These are phyloP conservation scores for Fratercula arctica DNA, from an alignment of 2,797 vertebrate species.

Conservation along the genomic window DNA sequence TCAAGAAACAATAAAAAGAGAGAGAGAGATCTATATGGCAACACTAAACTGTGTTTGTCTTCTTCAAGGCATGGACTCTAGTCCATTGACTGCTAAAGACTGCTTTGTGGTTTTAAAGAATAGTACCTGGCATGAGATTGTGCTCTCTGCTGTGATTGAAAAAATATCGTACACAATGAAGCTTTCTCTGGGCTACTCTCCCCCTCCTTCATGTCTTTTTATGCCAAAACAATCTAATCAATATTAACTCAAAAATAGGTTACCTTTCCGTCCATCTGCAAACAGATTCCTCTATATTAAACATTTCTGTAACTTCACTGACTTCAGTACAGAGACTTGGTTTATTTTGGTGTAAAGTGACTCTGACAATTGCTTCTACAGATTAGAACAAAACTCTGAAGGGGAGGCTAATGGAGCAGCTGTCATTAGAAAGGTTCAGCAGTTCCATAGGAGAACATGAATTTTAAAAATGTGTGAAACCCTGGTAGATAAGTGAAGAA, in stretches of 20 bases:
- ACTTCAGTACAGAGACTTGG: background rate
- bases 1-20: background rate
- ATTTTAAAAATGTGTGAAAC: background rate
- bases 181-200: background rate
- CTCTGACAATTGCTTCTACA: background rate
- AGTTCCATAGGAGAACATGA: background rate
- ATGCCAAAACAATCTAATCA: background rate
- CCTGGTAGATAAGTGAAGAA: background rate
- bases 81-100: background rate
- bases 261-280: background rate
- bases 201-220: background rate
- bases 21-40: background rate
- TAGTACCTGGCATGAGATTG: background rate
- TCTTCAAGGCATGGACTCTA: background rate
- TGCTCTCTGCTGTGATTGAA: background rate
- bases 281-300: background rate
- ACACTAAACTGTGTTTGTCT: constrained; percentile 11
- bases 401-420: background rate
- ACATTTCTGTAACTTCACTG: background rate
- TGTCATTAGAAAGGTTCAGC: background rate
- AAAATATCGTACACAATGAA: background rate
- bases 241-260: background rate
- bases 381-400: background rate
- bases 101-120: background rate
- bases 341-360: background rate